Evolutionary conservation across 2,888 invertebrate genomes (phyloP).

Genomic region (Zaprionus obscuricornis): DNA sequence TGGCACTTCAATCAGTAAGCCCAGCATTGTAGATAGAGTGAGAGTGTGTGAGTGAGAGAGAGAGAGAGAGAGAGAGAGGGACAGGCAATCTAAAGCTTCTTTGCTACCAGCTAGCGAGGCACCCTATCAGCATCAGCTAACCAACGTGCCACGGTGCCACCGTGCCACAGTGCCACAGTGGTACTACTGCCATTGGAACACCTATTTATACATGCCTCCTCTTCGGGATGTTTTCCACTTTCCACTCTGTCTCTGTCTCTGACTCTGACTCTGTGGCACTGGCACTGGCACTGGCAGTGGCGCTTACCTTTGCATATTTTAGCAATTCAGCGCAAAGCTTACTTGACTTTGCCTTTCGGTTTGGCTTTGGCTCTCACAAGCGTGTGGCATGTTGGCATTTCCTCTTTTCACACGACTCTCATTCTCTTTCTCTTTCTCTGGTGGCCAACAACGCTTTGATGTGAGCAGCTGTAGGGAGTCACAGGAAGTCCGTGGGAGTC

Average conservation of each 20-base stretch:
- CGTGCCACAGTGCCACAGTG: not conserved
- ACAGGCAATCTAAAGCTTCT: too few species aligned
- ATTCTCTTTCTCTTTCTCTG: not conserved
- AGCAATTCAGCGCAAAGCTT: constrained; percentile 79
- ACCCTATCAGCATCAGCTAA: constrained; percentile 8
- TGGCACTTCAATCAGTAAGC: constrained; percentile 50
- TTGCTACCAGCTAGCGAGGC: constrained; percentile 13
- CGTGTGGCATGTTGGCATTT: constrained; percentile 55
- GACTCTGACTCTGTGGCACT: not conserved
- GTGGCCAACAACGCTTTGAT: constrained; percentile 17
- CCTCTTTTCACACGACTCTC: constrained; percentile 17
- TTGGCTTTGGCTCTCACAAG: constrained; percentile 37
- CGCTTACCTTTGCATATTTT: constrained; percentile 79
- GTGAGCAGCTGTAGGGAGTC: not conserved
- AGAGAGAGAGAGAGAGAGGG: too few species aligned
- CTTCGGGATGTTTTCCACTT: constrained; percentile 4
- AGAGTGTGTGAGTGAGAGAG: too few species aligned
- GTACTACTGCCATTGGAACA: not conserved
- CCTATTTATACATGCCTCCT: not conserved
- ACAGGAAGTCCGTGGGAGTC: too few species aligned
- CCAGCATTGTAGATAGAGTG: too few species aligned
- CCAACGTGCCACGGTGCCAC: too few species aligned
- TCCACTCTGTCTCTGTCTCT: constrained; percentile 22
- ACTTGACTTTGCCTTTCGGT: constrained; percentile 57
- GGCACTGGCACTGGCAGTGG: not conserved